Conservation (phyloP, 2,888 invertebrate genomes). For the Tenthredo notha region DNA sequence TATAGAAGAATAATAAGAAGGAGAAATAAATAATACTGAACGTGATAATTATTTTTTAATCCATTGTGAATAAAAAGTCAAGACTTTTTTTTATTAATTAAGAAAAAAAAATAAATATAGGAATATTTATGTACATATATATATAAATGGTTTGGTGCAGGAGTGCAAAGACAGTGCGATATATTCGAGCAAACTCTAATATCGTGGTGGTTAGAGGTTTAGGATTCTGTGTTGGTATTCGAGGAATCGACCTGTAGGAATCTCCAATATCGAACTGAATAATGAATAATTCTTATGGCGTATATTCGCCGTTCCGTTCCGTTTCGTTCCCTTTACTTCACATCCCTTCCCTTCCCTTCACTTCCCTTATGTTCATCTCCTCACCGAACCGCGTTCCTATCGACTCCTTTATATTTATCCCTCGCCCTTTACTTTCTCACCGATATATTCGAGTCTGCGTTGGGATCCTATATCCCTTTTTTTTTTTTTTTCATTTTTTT, state of each 20-base stretch:
- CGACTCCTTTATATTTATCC: not conserved
- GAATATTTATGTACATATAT: not conserved
- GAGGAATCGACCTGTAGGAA: slow-evolving; percentile 47
- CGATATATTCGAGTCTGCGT: not conserved
- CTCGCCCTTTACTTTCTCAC: not conserved
- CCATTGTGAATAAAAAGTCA: not conserved
- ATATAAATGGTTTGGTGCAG: not conserved
- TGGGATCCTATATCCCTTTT: not conserved
- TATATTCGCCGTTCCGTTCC: slow-evolving; percentile 17
- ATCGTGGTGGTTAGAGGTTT: slow-evolving; percentile 7
- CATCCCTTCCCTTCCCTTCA: too few species aligned
- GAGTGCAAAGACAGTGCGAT: not conserved
- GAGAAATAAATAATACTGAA: not conserved
- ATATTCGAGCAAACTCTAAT: not conserved
- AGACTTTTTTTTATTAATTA: not conserved
- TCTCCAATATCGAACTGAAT: slow-evolving; percentile 51
- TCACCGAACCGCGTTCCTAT: not conserved
- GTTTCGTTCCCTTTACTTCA: not conserved
- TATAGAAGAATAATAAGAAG: not conserved
- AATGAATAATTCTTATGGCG: slow-evolving; percentile 52
- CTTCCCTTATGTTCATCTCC: not conserved
- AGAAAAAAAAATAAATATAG: not conserved
- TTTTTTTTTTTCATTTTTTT: not conserved
- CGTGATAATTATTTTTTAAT: not conserved
- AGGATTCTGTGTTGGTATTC: slow-evolving; percentile 32